Base-by-base conservation (phyloP, 2,797 vertebrate species). In the Orestias chungarensis region DNA sequence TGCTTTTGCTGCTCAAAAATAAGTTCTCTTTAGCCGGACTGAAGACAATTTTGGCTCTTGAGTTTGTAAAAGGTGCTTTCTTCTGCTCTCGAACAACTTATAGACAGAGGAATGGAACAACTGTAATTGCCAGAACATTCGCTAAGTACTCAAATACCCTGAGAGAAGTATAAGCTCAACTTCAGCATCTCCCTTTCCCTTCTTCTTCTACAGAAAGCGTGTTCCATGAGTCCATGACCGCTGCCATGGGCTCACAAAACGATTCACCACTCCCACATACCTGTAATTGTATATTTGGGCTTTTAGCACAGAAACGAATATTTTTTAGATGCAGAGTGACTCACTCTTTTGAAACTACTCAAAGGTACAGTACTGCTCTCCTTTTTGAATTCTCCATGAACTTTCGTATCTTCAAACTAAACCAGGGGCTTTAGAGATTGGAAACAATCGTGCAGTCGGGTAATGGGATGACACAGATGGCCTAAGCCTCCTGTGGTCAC, bases 381-480 rank as follows among this genome's bases (percentile, higher is more conserved):
- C 55, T 54, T 68, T 62, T 74, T 23, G 27, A 54, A 64, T 54
- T 25, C 27, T 68, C 31, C 4, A 10, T 68, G 17, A 81, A 74
- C 35, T 55, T 59, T n/a, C 38, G 33, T 59, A 11, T 59, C 18
- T 59, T 59, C 33, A 6, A 59, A 23, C 33, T 38, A 23, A 59
- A 35, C 57, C 57, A n/a, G 62, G 78, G 75, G 6, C 74, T 82
- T 17, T 11, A 68, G 42, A 65, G 46, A 43, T 10, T 78, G 55
- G 50, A 73, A 68, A 77, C 50, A 64, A 72, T 79, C 44, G 46
- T 25, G 52, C 64, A 50, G 73, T 73, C 40, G 64, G 64, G 49
- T 83, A 84, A 81, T 79, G 66, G 57, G 70, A 82, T 38, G 75
- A 68, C 74, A 83, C 84, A 86, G 85, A 83, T 83, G 76, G 79